Evolutionary conservation across 2,113 vertebrate genomes (phyloP), one percentile per base, ranked within the genome.

Genomic region (Ifrita kowaldi): DNA sequence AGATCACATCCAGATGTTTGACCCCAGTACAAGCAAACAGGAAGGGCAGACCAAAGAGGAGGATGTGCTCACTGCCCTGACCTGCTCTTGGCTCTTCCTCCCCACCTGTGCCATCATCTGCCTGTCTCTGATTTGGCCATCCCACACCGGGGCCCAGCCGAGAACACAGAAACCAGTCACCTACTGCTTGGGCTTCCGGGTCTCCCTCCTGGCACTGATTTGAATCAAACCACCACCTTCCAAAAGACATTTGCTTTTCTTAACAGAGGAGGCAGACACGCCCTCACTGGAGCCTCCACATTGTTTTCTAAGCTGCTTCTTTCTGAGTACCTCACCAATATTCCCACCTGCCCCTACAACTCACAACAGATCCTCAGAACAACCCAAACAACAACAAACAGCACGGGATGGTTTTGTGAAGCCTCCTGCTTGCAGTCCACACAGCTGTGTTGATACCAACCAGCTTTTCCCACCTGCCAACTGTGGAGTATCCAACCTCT

Each of bases 401-500:
- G 10, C 5, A 33, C 0, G 0, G 74, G 52, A 59, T 28, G 37
- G 10, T 57, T 65, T 50, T 33, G 32, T 10, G 42, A 75, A 79
- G 42, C 39, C 39, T 57, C 30, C 11, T 0, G 1, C 41, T 65
- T 87, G 26, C 74, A 55, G 35, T 46, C 21, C 71, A 59, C 39
- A 59, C 22, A 24, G 39, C 39, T 33, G 6, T 41, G 68, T 10
- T 42, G 73, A 47, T 4, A 73, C 26, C 77, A 84, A 20, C 18
- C 37, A 63, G 63, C 28, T 56, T n/a, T 26, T 41, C 39, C 28
- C 33, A 84, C 1, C 24, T 57, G 37, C 12, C 46, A 87, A 2
- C n/a, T 39, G 18, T 10, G 0, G 1, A 59, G 14, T 33, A 12
- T 14, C 23, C 37, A 87, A 15, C 2, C 9, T 26, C 28, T 11